Percentiles rank a stretch among this genome's conserved stretches.
phyloP scores from a whole-genome alignment of 2,797 vertebrate species.

The Enteromius afrohamiltoni region DNA sequence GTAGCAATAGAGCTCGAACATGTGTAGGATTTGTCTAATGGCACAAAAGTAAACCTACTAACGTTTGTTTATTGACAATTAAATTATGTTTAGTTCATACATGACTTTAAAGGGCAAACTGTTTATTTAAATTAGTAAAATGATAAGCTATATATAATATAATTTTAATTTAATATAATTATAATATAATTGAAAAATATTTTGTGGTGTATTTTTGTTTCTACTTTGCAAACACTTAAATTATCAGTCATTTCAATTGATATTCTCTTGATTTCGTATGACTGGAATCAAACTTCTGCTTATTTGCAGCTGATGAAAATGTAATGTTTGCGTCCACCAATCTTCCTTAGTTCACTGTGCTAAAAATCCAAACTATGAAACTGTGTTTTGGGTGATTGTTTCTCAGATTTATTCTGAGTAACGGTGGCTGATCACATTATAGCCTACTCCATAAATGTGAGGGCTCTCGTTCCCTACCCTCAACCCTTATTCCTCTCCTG shows the following conservation, averaged over 20 bases:
- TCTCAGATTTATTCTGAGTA: slow-evolving; percentile 16
- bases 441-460: slow-evolving; percentile 5
- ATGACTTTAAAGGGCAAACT: background rate
- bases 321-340: background rate
- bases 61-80: background rate
- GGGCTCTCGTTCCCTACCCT: slow-evolving; percentile 13
- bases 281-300: background rate
- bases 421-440: slow-evolving; percentile 26
- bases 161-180: too few relatives aligned
- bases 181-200: too few relatives aligned
- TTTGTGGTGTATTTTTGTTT: background rate
- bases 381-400: slow-evolving; percentile 7
- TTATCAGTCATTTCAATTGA: background rate
- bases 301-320: background rate
- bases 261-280: background rate
- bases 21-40: background rate
- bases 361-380: background rate
- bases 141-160: too few relatives aligned
- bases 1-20: background rate
- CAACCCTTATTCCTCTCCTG: slow-evolving; percentile 15
- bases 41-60: background rate
- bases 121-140: background rate
- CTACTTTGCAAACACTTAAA: background rate
- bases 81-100: background rate
- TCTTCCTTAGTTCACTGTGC: background rate